A percentile compares a stretch with the other conserved stretches of the same genome.
Conservation (phyloP, 2,797 vertebrate species). For the Oreochromis mossambicus region DNA sequence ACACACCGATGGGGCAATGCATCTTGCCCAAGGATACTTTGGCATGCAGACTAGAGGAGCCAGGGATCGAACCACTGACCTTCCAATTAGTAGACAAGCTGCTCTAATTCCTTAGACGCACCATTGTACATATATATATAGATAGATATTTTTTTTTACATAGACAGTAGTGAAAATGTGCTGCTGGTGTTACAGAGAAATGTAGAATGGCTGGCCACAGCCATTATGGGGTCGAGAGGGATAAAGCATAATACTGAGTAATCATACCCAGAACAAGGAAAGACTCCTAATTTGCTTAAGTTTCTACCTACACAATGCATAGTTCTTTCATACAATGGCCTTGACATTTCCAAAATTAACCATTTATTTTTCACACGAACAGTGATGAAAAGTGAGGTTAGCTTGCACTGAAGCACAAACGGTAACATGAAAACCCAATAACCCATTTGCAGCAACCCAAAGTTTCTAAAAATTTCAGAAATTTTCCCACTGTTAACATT, state of each 20-base stretch:
- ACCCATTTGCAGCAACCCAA: not conserved
- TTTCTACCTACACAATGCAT: not conserved
- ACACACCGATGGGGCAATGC: not conserved
- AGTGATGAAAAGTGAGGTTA: not conserved
- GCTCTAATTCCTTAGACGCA: not conserved
- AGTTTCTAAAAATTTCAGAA: not conserved
- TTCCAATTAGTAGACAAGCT: not conserved
- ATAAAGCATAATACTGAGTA: not conserved
- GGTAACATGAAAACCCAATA: not conserved
- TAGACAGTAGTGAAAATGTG: not conserved
- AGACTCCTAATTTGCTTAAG: not conserved
- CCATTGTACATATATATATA: too few relatives aligned
- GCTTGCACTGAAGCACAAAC: not conserved
- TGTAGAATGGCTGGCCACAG: not conserved
- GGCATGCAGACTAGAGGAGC: not conserved
- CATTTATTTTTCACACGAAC: not conserved
- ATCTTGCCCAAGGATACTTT: not conserved
- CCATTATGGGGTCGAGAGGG: not conserved
- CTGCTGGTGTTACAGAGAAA: not conserved
- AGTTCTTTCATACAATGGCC: not conserved
- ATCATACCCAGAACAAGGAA: not conserved
- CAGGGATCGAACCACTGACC: not conserved
- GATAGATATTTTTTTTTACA: not conserved
- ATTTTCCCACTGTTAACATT: not conserved
- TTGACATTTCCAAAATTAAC: not conserved